A percentile compares a stretch with the other conserved stretches of the same genome.
Evolutionary conservation across 2,888 invertebrate genomes (phyloP).

Genomic region (Nipponacmea schrenckii): DNA sequence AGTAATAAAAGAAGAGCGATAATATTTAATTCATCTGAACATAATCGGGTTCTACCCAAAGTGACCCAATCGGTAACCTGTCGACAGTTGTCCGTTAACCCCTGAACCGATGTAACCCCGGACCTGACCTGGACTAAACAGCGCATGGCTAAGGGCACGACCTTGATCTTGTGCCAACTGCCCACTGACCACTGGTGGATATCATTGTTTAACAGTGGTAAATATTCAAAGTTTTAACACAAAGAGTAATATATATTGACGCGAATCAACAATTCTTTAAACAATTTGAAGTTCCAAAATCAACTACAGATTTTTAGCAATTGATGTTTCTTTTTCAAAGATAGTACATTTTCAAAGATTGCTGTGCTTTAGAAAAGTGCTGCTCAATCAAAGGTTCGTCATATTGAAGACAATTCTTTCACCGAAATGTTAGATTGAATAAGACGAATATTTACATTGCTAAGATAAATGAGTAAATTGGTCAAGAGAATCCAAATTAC

Average conservation of each 20-base stretch:
- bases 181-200: not conserved
- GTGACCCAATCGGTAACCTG: conserved; percentile 16
- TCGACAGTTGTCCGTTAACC: conserved; percentile 24
- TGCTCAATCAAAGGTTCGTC: too few species aligned
- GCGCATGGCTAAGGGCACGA: conserved; percentile 16
- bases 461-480: conserved; percentile 1
- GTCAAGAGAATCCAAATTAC: not conserved
- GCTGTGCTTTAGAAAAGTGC: too few species aligned
- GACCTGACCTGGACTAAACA: conserved; percentile 23
- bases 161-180: conserved; percentile 16
- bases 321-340: too few species aligned
- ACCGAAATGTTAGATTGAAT: not conserved
- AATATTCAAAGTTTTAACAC: too few species aligned
- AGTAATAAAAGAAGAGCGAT: conserved; percentile 18
- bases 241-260: too few species aligned
- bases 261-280: too few species aligned
- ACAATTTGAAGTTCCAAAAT: too few species aligned
- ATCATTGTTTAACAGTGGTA: too few species aligned
- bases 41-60: conserved; percentile 19
- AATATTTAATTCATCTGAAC: conserved; percentile 24
- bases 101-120: conserved; percentile 19
- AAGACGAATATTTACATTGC: not conserved
- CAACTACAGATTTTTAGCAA: too few species aligned
- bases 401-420: too few species aligned
- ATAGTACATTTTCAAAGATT: too few species aligned